Base-by-base conservation (phyloP, 2,797 vertebrate species). In the Aeoliscus strigatus region DNA sequence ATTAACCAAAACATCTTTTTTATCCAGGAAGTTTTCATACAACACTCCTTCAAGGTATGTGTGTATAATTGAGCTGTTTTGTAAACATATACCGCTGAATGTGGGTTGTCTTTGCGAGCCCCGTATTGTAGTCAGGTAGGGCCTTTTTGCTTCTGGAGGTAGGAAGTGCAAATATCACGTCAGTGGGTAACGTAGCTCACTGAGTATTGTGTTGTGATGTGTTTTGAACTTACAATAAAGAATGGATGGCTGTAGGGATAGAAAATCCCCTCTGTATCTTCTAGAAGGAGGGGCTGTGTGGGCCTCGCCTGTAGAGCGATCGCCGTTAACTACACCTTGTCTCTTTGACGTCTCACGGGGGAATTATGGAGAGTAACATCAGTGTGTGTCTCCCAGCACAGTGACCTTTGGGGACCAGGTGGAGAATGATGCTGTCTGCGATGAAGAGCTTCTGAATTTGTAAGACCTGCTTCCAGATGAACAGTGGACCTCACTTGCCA, bases 211-310 rank as follows among this genome's bases (percentile, higher is more conserved):
- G 0, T 23, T 21, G 17, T 9, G 6, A 9, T 4, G 0, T 5
- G 1, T 9, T 2, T 1, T 0, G 5, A 6, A 2, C 0, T 3
- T 2, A 4, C 4, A 7, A 0, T 18, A 12, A 0, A 9, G 1
- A 11, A 21, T 9, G 36, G 4, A 30, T 3, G 1, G 2, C 27
- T 25, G 9, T 27, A 9, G 14, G 4, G 5, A 12, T 1, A 30
- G 3, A 42, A 40, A 45, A 54, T n/a, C 11, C 27, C 13, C 23
- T 12, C 9, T 44, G 23, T 12, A 28, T 9, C 31, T 51, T 25
- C 30, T 45, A 24, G 39, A 74, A 69, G 70, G 67, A 61, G 70
- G 65, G 63, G 73, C 37, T 51, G 25, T 9, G 4, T 6, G 27
- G 75, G 60, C 66, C 62, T 48, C 16, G 24, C 35, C 9, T 39